Evolutionary conservation across 2,113 vertebrate species (phyloP).

Genomic region (Oenanthe oenanthe): DNA sequence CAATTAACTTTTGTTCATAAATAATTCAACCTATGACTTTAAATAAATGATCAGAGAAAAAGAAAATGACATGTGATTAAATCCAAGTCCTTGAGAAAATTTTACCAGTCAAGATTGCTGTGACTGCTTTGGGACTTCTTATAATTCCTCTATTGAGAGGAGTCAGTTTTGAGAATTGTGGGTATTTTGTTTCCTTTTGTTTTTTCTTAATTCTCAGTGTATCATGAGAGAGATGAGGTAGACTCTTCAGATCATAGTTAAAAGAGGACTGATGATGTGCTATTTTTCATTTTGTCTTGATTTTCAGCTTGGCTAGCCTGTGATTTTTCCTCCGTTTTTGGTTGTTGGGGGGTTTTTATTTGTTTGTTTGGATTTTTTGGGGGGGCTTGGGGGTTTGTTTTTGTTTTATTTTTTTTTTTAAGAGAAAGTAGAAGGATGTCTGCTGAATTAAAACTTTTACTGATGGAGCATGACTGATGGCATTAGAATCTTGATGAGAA

Average conservation of each 20-base stretch:
- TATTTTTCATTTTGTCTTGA: not conserved
- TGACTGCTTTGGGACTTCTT: not conserved
- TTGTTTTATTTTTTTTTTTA: too few species aligned
- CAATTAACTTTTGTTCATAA: constrained; percentile 49
- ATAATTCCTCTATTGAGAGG: not conserved
- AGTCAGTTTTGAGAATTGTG: not conserved
- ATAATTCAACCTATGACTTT: constrained; percentile 42
- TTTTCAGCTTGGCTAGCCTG: not conserved
- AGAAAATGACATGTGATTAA: constrained; percentile 34
- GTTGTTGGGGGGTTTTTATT: not conserved
- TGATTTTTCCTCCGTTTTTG: not conserved
- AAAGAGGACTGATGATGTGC: not conserved
- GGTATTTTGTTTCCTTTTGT: rapidly evolving
- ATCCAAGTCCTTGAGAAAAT: constrained; percentile 35
- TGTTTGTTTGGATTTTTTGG: not conserved
- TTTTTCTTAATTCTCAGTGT: not conserved
- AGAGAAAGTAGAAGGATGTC: not conserved
- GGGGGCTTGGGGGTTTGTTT: not conserved
- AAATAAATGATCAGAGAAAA: constrained; percentile 43
- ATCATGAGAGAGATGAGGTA: not conserved
- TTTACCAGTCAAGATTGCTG: not conserved
- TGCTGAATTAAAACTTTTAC: not conserved
- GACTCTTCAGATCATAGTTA: not conserved
- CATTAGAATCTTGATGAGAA: not conserved
- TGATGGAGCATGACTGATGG: not conserved